Percentiles rank a stretch among this genome's conserved stretches.
phyloP scores from a whole-genome alignment of 2,113 vertebrate species.

The Nycticebus coucang region DNA sequence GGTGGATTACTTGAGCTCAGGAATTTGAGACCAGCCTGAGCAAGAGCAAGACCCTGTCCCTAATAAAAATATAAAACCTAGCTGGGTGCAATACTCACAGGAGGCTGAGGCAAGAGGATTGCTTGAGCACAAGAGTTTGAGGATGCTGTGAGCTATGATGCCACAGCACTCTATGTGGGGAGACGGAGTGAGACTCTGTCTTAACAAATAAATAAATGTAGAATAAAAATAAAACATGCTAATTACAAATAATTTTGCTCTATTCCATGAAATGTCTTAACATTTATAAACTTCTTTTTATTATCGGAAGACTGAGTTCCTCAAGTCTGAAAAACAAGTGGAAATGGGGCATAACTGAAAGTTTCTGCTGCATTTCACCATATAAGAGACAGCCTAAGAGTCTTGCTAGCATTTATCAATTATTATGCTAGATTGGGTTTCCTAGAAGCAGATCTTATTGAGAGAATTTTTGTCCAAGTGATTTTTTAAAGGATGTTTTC shows the following conservation, averaged over 20 bases:
- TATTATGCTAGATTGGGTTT: neutral
- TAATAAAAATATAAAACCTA: too few relatives aligned
- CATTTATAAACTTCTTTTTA: neutral
- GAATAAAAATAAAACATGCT: too few relatives aligned
- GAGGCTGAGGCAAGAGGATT: too few relatives aligned
- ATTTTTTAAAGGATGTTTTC: neutral
- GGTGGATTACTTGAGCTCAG: too few relatives aligned
- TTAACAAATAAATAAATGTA: too few relatives aligned
- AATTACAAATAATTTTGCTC: neutral
- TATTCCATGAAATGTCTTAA: neutral
- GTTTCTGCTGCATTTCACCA: neutral
- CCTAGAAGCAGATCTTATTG: neutral
- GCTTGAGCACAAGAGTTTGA: too few relatives aligned
- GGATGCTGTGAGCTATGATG: too few relatives aligned
- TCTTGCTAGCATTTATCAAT: neutral
- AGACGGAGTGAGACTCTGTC: too few relatives aligned
- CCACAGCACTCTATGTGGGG: too few relatives aligned
- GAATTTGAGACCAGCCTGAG: too few relatives aligned
- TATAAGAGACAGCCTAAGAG: neutral
- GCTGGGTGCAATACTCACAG: too few relatives aligned
- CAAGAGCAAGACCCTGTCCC: too few relatives aligned
- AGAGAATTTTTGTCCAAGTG: neutral
- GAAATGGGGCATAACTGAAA: neutral
- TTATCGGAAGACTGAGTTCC: neutral
- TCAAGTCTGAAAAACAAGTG: neutral